A percentile compares a stretch with the other conserved stretches of the same genome.
These are phyloP conservation scores for Panagrolaimus sp. DNA, from an alignment of 1,140 invertebrate species.

Conservation along the genomic window DNA sequence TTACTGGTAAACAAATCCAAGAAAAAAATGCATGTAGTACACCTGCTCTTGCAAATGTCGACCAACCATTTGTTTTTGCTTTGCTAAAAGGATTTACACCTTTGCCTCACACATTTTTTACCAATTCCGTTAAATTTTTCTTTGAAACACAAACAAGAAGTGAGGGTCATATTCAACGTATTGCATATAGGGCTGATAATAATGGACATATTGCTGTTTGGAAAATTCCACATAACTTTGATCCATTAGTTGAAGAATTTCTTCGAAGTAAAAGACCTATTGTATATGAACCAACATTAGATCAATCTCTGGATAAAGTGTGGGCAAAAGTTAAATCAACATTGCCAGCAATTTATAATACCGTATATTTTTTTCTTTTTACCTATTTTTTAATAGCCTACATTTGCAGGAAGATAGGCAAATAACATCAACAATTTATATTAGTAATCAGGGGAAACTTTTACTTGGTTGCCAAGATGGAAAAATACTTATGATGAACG, in stretches of 20 bases:
- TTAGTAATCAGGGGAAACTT: slow-evolving; percentile 81
- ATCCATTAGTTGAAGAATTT: slow-evolving; percentile 45
- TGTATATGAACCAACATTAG: slow-evolving; percentile 49
- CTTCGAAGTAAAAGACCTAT: slow-evolving; percentile 35
- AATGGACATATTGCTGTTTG: slow-evolving; percentile 42
- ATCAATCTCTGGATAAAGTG: slow-evolving; percentile 38
- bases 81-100: slow-evolving; percentile 38
- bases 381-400: slow-evolving; percentile 4
- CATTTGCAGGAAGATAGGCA: slow-evolving; percentile 60
- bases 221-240: slow-evolving; percentile 47
- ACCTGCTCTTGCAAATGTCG: slow-evolving; percentile 33
- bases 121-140: slow-evolving; percentile 40
- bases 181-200: slow-evolving; percentile 58
- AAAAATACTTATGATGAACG: slow-evolving; percentile 90
- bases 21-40: slow-evolving; percentile 40
- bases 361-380: no score
- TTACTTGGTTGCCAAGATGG: slow-evolving; percentile 92
- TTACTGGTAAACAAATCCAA: slow-evolving; percentile 38
- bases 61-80: slow-evolving; percentile 53
- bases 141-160: slow-evolving; percentile 28
- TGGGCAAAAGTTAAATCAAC: slow-evolving; percentile 43
- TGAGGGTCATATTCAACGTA: slow-evolving; percentile 65
- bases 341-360: slow-evolving; percentile 34
- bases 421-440: slow-evolving; percentile 82
- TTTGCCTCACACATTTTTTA: slow-evolving; percentile 14